Conservation (phyloP, 2,113 vertebrate species). For the Podarcis raffonei region DNA sequence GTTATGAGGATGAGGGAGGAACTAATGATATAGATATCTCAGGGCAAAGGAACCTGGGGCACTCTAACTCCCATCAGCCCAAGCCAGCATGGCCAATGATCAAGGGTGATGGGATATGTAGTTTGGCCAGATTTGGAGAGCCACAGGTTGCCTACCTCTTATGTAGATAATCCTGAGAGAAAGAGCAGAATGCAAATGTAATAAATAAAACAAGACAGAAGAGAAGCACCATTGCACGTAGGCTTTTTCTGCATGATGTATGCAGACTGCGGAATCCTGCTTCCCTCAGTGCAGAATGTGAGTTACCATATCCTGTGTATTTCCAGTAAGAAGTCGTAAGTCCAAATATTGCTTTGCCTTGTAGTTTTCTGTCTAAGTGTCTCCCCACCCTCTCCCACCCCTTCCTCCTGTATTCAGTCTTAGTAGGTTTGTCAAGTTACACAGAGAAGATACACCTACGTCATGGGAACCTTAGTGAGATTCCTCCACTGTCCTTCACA, state of each 20-base stretch:
- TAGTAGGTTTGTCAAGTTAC: conserved; percentile 11
- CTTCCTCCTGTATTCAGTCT: background rate
- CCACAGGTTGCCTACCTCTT: too few relatives aligned
- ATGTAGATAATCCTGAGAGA: background rate
- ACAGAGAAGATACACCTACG: conserved; percentile 28
- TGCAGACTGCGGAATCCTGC: background rate
- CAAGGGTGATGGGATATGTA: too few relatives aligned
- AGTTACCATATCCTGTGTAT: too few relatives aligned
- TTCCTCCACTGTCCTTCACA: conserved; percentile 20
- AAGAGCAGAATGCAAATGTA: background rate
- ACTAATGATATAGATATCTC: too few relatives aligned
- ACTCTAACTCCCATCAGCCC: too few relatives aligned
- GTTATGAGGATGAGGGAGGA: too few relatives aligned
- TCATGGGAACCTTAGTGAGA: conserved; percentile 12
- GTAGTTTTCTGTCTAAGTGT: background rate
- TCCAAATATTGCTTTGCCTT: background rate
- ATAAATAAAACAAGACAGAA: background rate
- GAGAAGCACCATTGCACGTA: background rate
- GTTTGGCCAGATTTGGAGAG: too few relatives aligned
- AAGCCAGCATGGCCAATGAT: too few relatives aligned
- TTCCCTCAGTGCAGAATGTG: background rate
- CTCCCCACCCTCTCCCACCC: background rate
- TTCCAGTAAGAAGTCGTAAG: background rate
- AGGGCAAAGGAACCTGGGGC: too few relatives aligned
- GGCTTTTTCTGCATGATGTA: background rate